A percentile compares a stretch with the other conserved stretches of the same genome.
phyloP scores from a whole-genome alignment of 2,113 vertebrate species.

The Gymnobelideus leadbeateri region DNA sequence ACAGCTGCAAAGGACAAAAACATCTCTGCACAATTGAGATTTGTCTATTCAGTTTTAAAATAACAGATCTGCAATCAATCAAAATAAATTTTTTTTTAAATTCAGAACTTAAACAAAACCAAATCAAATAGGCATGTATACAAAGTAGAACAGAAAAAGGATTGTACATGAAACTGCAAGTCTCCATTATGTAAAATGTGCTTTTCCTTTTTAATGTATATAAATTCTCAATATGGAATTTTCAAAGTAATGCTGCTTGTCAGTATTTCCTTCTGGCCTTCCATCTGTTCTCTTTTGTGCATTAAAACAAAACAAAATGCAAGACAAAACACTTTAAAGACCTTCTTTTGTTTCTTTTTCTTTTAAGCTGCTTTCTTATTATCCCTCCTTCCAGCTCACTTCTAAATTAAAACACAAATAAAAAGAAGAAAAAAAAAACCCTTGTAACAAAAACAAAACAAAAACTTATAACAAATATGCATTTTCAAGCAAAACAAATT shows the following conservation, averaged over 20 bases:
- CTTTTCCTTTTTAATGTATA: neutral
- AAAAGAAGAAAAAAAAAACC: neutral
- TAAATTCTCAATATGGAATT: neutral
- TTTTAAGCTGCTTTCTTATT: neutral
- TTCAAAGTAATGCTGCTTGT: neutral
- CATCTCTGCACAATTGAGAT: neutral
- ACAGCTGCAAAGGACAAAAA: neutral
- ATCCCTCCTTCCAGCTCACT: neutral
- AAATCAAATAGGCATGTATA: neutral
- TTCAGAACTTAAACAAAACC: neutral
- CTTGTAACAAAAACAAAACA: neutral
- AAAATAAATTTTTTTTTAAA: neutral
- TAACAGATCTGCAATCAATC: neutral
- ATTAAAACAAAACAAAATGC: neutral
- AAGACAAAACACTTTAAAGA: neutral
- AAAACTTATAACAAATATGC: neutral
- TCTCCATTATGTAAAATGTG: neutral
- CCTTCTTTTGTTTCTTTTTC: neutral
- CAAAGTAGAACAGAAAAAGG: neutral
- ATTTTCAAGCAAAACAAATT: neutral
- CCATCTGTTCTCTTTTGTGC: neutral
- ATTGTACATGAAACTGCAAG: neutral
- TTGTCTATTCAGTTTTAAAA: neutral
- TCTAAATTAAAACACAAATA: neutral
- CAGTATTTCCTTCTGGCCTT: neutral